These are phyloP conservation scores for Lasioglossum oenotherae DNA, from an alignment of 2,888 invertebrate species.

Conservation along the genomic window DNA sequence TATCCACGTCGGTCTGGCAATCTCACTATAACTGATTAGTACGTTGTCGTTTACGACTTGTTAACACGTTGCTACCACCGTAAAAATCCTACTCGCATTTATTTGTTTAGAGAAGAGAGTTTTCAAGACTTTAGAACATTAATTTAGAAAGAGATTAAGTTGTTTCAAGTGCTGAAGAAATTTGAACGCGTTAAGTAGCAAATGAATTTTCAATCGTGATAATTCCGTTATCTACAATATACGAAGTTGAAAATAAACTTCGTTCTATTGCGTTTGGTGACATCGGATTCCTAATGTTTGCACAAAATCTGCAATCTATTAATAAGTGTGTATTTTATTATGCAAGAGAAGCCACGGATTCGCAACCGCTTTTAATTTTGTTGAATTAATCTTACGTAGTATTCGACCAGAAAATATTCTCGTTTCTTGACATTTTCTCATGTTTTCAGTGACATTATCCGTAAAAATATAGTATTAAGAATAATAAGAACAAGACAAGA, in stretches of 20 bases:
- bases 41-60: constrained; percentile 37
- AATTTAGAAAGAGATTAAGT: neutral
- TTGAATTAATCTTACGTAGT: neutral
- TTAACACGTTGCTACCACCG: constrained; percentile 20
- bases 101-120: neutral
- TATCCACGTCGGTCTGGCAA: neutral
- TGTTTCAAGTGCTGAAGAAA: neutral
- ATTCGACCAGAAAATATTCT: neutral
- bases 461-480: neutral
- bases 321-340: neutral
- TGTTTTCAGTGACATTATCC: neutral
- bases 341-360: neutral
- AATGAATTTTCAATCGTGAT: neutral
- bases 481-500: neutral
- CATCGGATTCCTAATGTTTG: neutral
- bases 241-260: neutral
- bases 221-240: neutral
- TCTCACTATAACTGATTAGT: constrained; percentile 26
- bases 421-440: neutral
- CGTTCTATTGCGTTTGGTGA: neutral
- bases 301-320: neutral
- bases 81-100: neutral
- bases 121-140: neutral
- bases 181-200: neutral
- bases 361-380: neutral